Conservation (phyloP, 2,113 vertebrate species). For the Rhabdornis inornatus region DNA sequence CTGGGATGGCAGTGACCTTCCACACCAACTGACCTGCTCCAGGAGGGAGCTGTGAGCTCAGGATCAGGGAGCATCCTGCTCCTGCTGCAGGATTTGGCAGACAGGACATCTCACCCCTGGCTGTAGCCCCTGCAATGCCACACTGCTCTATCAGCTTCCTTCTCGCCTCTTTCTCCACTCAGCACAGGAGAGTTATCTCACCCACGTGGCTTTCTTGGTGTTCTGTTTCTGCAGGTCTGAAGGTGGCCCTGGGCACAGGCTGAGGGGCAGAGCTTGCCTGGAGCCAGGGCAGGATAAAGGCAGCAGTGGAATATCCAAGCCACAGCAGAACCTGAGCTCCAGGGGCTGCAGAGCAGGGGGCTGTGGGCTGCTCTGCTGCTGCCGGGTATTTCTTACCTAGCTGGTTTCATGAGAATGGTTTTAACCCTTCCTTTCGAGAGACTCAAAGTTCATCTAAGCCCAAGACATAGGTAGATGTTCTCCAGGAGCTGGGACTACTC, state of each 20-base stretch:
- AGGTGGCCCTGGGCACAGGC: neutral
- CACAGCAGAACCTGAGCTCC: neutral
- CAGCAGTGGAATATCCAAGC: neutral
- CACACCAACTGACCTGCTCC: rapidly evolving
- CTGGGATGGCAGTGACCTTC: neutral
- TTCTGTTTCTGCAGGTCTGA: too few relatives aligned
- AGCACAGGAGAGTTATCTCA: neutral
- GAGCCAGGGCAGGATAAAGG: neutral
- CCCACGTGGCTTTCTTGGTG: neutral
- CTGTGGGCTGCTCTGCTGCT: neutral
- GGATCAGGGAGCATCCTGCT: neutral
- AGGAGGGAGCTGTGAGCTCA: neutral
- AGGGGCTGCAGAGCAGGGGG: neutral
- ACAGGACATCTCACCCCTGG: neutral
- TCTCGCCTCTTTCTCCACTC: neutral
- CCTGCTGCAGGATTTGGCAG: neutral
- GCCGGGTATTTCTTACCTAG: neutral
- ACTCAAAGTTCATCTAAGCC: neutral
- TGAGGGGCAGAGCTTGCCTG: neutral
- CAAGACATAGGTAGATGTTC: neutral
- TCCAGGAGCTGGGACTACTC: neutral
- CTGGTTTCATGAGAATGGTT: neutral
- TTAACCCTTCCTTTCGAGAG: neutral
- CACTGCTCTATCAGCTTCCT: neutral
- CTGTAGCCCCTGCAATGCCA: neutral